Base-by-base conservation (phyloP, 2,888 invertebrate genomes). In the Ectobius pallidus region DNA sequence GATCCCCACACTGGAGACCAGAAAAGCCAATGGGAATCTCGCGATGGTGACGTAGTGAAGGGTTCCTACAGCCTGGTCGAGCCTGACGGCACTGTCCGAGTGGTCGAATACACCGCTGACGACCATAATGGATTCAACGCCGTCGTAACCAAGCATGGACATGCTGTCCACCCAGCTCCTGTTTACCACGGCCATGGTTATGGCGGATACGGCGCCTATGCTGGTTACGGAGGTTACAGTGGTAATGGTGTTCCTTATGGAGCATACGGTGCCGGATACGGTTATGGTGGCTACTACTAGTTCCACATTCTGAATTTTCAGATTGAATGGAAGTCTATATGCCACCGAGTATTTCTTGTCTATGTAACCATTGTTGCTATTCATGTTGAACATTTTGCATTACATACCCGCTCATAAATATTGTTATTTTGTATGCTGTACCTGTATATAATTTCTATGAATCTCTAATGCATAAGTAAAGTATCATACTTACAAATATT, bases 121-220 rank as follows among this genome's bases (percentile, higher is more conserved):
- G 71, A 77, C n/a, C 75, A 78, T 67, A 77, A 76, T 70, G 79
- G 79, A 7, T 79, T 79, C 76, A 78, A 77, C 69, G 79, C 79
- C 11, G 75, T 76, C 65, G 78, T 79, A 63, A 77, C 75, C 58
- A 78, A 77, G 20, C 4, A 9, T 67, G 71, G 75, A 58, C 32
- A 70, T 65, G 30, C 75, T 75, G 63, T 70, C 72, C 1, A 70
- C 74, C 65, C 62, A 14, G n/a, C n/a, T n/a, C 62, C 52, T 11
- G 25, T 52, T 1, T 52, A 52, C 52, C 4, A 25, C 22, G 52
- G 52, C 25, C 25, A 52, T 52, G 52, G 52, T 14, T 27, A 44
- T 18, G n/a, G n/a, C n/a, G n/a, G n/a, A n/a, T n/a, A n/a, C n/a
- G n/a, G n/a, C n/a, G n/a, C n/a, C n/a, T n/a, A n/a, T n/a, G n/a